phyloP scores from a whole-genome alignment of 2,888 invertebrate genomes.

The Chirona hameri region DNA sequence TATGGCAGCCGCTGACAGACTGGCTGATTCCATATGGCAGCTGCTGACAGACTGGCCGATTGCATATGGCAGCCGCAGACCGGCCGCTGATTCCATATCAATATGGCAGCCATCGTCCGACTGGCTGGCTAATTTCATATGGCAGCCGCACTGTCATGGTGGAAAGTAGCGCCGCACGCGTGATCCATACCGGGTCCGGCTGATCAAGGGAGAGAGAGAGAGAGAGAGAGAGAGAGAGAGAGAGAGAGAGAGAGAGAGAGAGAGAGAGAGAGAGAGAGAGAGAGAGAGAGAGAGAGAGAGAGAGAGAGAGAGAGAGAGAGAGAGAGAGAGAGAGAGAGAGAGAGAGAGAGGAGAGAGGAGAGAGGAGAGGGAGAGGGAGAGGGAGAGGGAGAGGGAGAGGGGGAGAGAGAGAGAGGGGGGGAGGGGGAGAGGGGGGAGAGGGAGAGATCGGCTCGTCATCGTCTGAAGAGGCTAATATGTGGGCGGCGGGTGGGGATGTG shows the following conservation, averaged over 20 bases:
- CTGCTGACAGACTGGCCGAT: no score
- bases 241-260: constrained; percentile 6
- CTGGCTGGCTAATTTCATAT: no score
- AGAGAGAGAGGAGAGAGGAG: no score
- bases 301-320: constrained; percentile 24
- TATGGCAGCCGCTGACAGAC: no score
- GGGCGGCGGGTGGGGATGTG: no score
- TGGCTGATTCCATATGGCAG: no score
- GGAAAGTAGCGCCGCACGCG: not conserved
- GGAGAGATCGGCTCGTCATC: no score
- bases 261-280: not conserved
- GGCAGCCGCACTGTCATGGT: not conserved
- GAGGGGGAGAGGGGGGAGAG: not conserved
- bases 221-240: constrained; percentile 12
- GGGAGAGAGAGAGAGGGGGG: constrained; percentile 10
- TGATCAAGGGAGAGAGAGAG: constrained; percentile 8
- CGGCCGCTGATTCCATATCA: no score
- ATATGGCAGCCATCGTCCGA: no score
- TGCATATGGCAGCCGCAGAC: no score
- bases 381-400: constrained; percentile 23
- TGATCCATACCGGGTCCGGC: not conserved
- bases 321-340: constrained; percentile 10
- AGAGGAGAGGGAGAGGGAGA: constrained; percentile 4
- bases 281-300: constrained; percentile 28
- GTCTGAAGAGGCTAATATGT: no score